These are phyloP conservation scores for Lepus americanus DNA, from an alignment of 2,113 vertebrate species.

Conservation along the genomic window DNA sequence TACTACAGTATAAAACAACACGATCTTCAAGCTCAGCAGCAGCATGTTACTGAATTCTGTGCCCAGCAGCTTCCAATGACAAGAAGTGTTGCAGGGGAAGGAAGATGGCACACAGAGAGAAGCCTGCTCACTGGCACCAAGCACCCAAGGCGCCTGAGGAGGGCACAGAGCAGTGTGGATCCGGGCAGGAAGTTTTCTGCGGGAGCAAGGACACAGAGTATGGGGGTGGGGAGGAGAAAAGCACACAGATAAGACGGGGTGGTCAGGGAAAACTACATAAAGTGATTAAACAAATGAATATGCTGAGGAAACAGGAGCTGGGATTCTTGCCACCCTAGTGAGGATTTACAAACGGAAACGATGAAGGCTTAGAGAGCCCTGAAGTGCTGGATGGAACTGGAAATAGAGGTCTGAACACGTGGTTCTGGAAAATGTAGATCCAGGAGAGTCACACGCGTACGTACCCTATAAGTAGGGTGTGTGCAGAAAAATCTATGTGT, in stretches of 20 bases:
- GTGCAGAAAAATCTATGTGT: neutral
- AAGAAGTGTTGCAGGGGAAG: no score
- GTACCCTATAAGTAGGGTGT: neutral
- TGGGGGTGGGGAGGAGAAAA: fast-evolving
- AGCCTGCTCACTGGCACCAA: no score
- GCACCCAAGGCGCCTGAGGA: fast-evolving
- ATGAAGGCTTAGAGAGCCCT: neutral
- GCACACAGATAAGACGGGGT: neutral
- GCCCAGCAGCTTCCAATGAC: neutral
- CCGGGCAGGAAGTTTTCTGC: fast-evolving
- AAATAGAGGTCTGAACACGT: neutral
- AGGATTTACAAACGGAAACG: neutral
- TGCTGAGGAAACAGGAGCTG: neutral
- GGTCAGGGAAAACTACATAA: fast-evolving
- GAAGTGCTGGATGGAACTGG: neutral
- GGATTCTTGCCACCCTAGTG: neutral
- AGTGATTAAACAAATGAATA: neutral
- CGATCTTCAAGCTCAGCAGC: neutral
- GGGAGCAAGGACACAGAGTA: neutral
- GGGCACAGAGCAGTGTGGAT: fast-evolving
- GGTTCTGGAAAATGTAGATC: neutral
- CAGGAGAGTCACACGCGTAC: neutral
- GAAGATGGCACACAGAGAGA: fast-evolving
- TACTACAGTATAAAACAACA: neutral
- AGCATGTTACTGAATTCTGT: neutral